A percentile compares a stretch with the other conserved stretches of the same genome.
phyloP scores from a whole-genome alignment of 2,113 vertebrate species.

The Calyptomena viridis region DNA sequence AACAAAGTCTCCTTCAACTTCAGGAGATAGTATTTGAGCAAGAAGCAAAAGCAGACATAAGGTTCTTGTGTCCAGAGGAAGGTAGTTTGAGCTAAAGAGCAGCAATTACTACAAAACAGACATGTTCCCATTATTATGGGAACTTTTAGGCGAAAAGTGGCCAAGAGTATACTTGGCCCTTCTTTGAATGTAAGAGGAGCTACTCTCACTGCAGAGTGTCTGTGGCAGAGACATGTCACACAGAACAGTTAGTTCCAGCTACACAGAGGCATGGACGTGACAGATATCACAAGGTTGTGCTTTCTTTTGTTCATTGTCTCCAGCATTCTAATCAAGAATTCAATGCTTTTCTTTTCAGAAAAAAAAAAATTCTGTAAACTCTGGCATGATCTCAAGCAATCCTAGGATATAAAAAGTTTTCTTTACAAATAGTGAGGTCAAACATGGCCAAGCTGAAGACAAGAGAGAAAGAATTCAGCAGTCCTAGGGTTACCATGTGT shows the following conservation, averaged over 20 bases:
- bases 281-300: background rate
- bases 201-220: background rate
- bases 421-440: background rate
- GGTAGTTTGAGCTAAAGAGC: background rate
- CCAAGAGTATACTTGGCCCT: background rate
- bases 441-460: background rate
- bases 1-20: background rate
- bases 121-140: background rate
- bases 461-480: background rate
- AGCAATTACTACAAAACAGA: background rate
- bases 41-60: background rate
- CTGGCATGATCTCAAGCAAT: background rate
- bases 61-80: background rate
- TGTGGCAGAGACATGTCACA: background rate
- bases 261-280: background rate
- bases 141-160: background rate
- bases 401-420: background rate
- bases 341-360: background rate
- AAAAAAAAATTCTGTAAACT: background rate
- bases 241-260: background rate
- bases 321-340: background rate
- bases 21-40: background rate
- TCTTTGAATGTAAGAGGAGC: background rate
- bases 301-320: background rate
- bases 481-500: background rate